Evolutionary conservation across 53 echinoderm and acorn worm genomes (phyloP).

Genomic region (Echinarachnius parma): DNA sequence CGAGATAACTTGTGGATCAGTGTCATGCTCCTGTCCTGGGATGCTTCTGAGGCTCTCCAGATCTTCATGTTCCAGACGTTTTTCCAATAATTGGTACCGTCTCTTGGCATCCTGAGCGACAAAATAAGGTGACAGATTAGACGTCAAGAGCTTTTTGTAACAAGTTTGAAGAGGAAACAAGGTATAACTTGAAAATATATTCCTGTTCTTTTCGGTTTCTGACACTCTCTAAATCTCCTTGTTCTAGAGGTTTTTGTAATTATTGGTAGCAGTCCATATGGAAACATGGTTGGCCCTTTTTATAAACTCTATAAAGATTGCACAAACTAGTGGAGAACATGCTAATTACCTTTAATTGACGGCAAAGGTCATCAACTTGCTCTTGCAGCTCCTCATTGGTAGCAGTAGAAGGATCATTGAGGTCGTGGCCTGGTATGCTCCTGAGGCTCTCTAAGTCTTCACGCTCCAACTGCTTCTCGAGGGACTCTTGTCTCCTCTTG

Average conservation of each 20-base stretch:
- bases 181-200: background rate
- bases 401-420: background rate
- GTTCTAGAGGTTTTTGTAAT: no score
- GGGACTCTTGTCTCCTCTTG: constrained; percentile 23
- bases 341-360: no score
- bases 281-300: no score
- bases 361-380: background rate
- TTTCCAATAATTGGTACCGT: constrained; percentile 44
- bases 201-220: no score
- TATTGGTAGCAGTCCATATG: no score
- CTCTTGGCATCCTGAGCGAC: constrained; percentile 52
- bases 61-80: constrained; percentile 35
- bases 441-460: constrained; percentile 54
- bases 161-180: no score
- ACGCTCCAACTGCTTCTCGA: constrained; percentile 46
- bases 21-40: constrained; percentile 64
- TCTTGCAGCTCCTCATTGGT: background rate
- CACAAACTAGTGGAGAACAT: no score
- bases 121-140: no score
- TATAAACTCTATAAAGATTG: no score
- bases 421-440: constrained; percentile 41
- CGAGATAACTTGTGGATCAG: constrained; percentile 4
- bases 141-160: no score
- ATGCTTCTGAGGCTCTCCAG: constrained; percentile 57
- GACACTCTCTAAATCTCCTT: no score